phyloP scores from a whole-genome alignment of 2,113 vertebrate genomes.

The Zosterops lateralis region DNA sequence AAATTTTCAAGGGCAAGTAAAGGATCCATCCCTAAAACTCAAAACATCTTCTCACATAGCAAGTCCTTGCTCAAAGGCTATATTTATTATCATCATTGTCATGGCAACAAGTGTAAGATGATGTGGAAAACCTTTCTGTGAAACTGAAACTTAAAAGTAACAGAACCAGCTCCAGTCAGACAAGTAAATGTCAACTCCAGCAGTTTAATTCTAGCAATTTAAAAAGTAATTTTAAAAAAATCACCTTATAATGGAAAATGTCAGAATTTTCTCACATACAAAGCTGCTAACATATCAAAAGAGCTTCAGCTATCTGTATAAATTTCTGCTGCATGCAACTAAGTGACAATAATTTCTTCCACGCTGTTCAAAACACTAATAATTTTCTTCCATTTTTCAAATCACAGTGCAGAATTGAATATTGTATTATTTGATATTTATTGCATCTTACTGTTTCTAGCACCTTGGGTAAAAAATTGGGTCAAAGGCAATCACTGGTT shows the following conservation, averaged over 20 bases:
- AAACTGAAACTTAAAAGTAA: not conserved
- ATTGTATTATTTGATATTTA: not conserved
- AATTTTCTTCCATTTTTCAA: not conserved
- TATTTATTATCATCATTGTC: not conserved
- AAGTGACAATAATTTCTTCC: not conserved
- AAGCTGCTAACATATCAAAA: not conserved
- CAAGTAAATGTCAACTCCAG: not conserved
- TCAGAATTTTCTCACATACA: not conserved
- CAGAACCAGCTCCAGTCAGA: not conserved
- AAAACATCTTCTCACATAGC: not conserved
- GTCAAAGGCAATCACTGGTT: not conserved
- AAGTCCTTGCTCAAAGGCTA: not conserved
- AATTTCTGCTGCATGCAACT: not conserved
- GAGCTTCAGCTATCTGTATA: not conserved
- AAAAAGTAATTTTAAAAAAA: not conserved
- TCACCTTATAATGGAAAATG: not conserved
- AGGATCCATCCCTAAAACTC: not conserved
- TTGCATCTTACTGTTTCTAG: not conserved
- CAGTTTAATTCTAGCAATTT: not conserved
- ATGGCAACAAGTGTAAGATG: not conserved
- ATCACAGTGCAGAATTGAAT: not conserved
- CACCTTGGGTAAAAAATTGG: not conserved
- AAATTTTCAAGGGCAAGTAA: not conserved
- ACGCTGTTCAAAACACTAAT: not conserved
- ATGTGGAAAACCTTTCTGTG: not conserved